phyloP scores from a whole-genome alignment of 2,113 vertebrate genomes.

The Pelusios castaneus region DNA sequence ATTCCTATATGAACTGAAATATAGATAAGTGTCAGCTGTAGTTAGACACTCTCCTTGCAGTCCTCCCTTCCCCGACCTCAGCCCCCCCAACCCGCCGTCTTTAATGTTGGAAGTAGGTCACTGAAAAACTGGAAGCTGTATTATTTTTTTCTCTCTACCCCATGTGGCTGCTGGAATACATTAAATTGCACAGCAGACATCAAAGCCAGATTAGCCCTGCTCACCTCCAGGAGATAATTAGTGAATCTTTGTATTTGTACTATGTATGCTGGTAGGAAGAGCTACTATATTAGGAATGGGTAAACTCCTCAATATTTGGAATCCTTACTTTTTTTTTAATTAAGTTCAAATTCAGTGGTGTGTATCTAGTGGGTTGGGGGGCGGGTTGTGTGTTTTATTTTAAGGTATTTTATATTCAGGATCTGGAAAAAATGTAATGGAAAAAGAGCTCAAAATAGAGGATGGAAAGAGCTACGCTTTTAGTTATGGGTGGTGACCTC shows the following conservation, averaged over 20 bases:
- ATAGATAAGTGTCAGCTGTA: conserved; percentile 44
- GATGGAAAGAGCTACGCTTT: not conserved
- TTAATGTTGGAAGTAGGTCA: conserved; percentile 71
- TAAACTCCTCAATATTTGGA: not conserved
- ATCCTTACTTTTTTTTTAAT: not conserved
- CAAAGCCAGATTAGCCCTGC: conserved; percentile 52
- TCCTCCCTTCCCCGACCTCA: conserved; percentile 1
- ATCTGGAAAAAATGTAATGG: not conserved
- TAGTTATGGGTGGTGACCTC: not conserved
- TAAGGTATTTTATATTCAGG: rapidly evolving
- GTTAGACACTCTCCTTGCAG: conserved; percentile 25
- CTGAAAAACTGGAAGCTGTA: conserved; percentile 63
- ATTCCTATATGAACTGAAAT: conserved; percentile 29
- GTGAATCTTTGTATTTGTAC: not conserved
- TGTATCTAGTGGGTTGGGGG: rapidly evolving
- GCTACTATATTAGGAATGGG: not conserved
- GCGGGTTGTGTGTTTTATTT: rapidly evolving
- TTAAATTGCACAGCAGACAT: conserved; percentile 64
- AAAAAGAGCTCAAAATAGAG: not conserved
- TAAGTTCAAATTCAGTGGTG: not conserved
- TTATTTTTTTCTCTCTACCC: conserved; percentile 41
- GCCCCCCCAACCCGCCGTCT: conserved; percentile 13
- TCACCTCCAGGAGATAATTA: conserved; percentile 63
- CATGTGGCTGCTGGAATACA: conserved; percentile 55
- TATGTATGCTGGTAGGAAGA: not conserved